A percentile compares a stretch with the other conserved stretches of the same genome.
Conservation (phyloP, 1,140 invertebrate species). For the Cydia pomonella region DNA sequence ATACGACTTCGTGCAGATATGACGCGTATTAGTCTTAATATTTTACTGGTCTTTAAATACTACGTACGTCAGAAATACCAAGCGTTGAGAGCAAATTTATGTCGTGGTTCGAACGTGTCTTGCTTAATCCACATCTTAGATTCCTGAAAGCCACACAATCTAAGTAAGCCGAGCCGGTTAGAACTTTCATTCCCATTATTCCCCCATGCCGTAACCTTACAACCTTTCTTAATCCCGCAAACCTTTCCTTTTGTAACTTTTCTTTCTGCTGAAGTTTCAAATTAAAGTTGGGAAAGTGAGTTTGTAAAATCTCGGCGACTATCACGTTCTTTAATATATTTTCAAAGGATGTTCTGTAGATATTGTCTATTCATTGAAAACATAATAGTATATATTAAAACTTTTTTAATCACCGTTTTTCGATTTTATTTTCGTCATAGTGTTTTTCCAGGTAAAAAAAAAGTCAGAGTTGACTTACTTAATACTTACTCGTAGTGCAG, state of each 20-base stretch:
- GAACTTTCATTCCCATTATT: conserved; percentile 58
- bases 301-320: conserved; percentile 37
- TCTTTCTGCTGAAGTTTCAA: conserved; percentile 47
- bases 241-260: conserved; percentile 49
- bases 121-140: conserved; percentile 54
- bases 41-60: background rate
- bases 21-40: background rate
- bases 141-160: conserved; percentile 56
- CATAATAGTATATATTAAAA: background rate
- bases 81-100: conserved; percentile 56
- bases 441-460: no score
- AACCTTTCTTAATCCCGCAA: conserved; percentile 48
- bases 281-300: conserved; percentile 44
- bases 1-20: no score
- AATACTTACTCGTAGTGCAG: no score
- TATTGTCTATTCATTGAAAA: conserved; percentile 10
- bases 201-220: conserved; percentile 40
- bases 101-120: conserved; percentile 54
- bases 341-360: background rate
- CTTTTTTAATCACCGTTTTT: conserved; percentile 2
- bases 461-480: no score
- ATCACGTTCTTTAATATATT: conserved; percentile 24
- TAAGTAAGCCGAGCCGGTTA: conserved; percentile 58
- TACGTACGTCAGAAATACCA: conserved; percentile 32
- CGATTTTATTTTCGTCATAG: background rate